A percentile compares a stretch with the other conserved stretches of the same genome.
Evolutionary conservation across 2,797 vertebrate genomes (phyloP).

Genomic region (Typhlichthys subterraneus): DNA sequence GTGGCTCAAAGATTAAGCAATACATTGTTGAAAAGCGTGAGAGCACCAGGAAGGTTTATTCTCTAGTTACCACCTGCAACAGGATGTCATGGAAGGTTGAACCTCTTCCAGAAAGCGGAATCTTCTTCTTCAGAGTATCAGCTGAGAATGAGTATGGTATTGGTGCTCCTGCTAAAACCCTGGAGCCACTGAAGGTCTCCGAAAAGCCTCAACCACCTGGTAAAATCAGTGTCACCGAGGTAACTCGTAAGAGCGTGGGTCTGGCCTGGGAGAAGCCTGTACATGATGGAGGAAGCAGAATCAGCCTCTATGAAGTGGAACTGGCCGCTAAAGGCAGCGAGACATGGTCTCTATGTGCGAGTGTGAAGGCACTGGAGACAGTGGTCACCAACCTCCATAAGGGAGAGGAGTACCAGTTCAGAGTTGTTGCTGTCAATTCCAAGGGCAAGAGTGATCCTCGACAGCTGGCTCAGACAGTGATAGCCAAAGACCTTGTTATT

Average conservation of each 20-base stretch:
- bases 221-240: slow-evolving; percentile 93
- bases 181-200: slow-evolving; percentile 91
- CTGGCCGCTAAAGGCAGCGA: slow-evolving; percentile 92
- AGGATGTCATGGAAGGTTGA: slow-evolving; percentile 94
- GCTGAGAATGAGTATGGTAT: slow-evolving; percentile 97
- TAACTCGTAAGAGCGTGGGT: slow-evolving; percentile 89
- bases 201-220: slow-evolving; percentile 97
- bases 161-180: slow-evolving; percentile 88
- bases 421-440: slow-evolving; percentile 94
- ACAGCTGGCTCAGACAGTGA: slow-evolving; percentile 87
- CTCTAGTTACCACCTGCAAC: slow-evolving; percentile 90
- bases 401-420: slow-evolving; percentile 94
- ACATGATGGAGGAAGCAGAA: slow-evolving; percentile 96
- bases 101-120: slow-evolving; percentile 92
- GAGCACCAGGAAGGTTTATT: slow-evolving; percentile 95
- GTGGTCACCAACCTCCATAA: slow-evolving; percentile 87
- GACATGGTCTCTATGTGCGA: slow-evolving; percentile 90
- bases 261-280: slow-evolving; percentile 94
- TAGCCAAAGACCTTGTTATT: slow-evolving; percentile 93
- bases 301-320: slow-evolving; percentile 92
- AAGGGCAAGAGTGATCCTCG: slow-evolving; percentile 97
- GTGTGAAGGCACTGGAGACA: slow-evolving; percentile 89
- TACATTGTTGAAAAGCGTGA: slow-evolving; percentile 98
- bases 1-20: slow-evolving; percentile 96
- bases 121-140: slow-evolving; percentile 93